Conservation (phyloP, 2,797 vertebrate genomes). For the Lagocephalus sceleratus region DNA sequence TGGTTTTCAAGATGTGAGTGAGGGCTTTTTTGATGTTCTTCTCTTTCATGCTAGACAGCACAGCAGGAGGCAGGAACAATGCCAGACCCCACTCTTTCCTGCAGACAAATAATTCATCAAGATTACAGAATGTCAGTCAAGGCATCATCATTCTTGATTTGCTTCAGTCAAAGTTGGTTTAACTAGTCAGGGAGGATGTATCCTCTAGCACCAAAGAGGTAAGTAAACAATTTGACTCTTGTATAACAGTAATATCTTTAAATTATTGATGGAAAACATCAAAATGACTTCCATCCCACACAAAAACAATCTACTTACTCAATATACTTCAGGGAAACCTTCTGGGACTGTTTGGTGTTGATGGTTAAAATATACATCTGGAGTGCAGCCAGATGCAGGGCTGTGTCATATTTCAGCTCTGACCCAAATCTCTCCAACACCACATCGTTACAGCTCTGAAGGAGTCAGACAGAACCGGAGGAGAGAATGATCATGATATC, state of each 20-base stretch:
- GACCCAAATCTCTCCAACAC: slow-evolving; percentile 95
- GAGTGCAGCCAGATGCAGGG: slow-evolving; percentile 89
- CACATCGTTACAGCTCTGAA: slow-evolving; percentile 96
- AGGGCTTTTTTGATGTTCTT: slow-evolving; percentile 99
- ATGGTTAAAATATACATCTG: slow-evolving; percentile 98
- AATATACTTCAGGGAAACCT: slow-evolving; percentile 97
- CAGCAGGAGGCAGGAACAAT: slow-evolving; percentile 93
- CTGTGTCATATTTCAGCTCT: slow-evolving; percentile 96
- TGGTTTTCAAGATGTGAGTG: slow-evolving; percentile 98
- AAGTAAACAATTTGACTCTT: too few species aligned
- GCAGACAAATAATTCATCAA: slow-evolving; percentile 49
- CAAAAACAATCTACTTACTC: slow-evolving; percentile 83
- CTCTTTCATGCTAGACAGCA: slow-evolving; percentile 99
- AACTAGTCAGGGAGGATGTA: slow-evolving; percentile 13
- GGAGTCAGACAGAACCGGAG: slow-evolving; percentile 58
- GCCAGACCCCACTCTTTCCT: slow-evolving; percentile 99
- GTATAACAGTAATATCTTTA: too few species aligned
- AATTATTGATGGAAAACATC: slow-evolving; percentile 10
- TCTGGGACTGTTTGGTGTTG: slow-evolving; percentile 96
- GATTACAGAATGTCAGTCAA: slow-evolving; percentile 20
- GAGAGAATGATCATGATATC: slow-evolving; percentile 11
- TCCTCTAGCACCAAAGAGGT: slow-evolving; percentile 2
- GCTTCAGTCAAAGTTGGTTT: slow-evolving; percentile 3
- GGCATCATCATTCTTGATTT: slow-evolving; percentile 28
- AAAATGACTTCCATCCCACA: slow-evolving; percentile 13